These are phyloP conservation scores for Serripes groenlandicus DNA, from an alignment of 2,888 invertebrate species.

Conservation along the genomic window DNA sequence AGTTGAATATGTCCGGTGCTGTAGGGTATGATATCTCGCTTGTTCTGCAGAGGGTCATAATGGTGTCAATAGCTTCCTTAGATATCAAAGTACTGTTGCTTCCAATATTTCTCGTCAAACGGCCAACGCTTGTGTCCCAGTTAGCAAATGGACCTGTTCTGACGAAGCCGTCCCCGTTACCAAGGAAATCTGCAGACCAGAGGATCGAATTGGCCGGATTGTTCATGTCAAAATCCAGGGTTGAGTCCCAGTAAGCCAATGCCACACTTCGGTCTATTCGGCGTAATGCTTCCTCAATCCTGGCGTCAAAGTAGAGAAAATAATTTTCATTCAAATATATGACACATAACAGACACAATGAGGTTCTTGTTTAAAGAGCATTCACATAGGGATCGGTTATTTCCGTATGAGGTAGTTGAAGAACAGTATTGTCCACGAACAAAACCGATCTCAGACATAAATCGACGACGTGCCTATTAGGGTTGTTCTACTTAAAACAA, in stretches of 20 bases:
- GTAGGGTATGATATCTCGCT: conserved; percentile 63
- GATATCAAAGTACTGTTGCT: conserved; percentile 70
- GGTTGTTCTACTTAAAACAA: no score
- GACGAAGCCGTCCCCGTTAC: conserved; percentile 76
- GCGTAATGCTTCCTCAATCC: conserved; percentile 76
- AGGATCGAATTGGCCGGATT: conserved; percentile 71
- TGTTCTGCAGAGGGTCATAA: conserved; percentile 65
- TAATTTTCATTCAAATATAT: no score
- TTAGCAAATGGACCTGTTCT: conserved; percentile 76
- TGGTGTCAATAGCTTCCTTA: conserved; percentile 49
- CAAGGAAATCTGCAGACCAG: conserved; percentile 75
- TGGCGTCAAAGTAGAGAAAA: no score
- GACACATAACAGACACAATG: no score
- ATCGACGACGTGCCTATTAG: no score
- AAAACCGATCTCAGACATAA: no score
- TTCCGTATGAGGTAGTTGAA: no score
- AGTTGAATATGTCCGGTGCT: conserved; percentile 52
- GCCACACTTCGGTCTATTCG: conserved; percentile 70
- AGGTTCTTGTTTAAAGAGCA: no score
- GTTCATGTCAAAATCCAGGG: conserved; percentile 72
- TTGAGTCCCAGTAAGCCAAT: conserved; percentile 79
- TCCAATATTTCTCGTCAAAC: conserved; percentile 73
- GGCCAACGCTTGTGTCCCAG: conserved; percentile 73
- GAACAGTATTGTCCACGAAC: no score
- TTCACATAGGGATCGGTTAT: no score